phyloP scores from a whole-genome alignment of 2,888 invertebrate genomes.

The Papilio protenor region DNA sequence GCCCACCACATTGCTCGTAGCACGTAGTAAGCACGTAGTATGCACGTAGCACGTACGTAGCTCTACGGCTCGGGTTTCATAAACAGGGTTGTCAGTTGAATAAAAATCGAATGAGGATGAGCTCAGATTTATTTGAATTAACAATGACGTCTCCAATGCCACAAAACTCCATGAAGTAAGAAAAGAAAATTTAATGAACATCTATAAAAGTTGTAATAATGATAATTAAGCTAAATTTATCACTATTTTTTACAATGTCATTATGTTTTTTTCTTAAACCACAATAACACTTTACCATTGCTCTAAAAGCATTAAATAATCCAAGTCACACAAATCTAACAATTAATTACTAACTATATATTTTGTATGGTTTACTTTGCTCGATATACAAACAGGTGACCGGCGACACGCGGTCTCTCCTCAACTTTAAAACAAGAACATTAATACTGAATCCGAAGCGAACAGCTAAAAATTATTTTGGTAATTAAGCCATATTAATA shows the following conservation, averaged over 20 bases:
- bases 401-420: constrained; percentile 69
- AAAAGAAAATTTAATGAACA: constrained; percentile 83
- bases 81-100: constrained; percentile 64
- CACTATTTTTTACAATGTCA: constrained; percentile 85
- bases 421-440: constrained; percentile 69
- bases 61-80: neutral
- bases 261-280: constrained; percentile 82
- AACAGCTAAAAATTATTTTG: constrained; percentile 78
- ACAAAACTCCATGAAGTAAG: constrained; percentile 84
- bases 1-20: neutral
- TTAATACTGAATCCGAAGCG: constrained; percentile 82
- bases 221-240: constrained; percentile 84
- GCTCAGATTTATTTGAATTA: constrained; percentile 84
- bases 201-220: constrained; percentile 85
- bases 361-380: constrained; percentile 81
- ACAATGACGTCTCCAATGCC: constrained; percentile 84
- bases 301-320: constrained; percentile 84
- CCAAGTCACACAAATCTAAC: constrained; percentile 84
- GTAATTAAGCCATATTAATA: constrained; percentile 78
- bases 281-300: constrained; percentile 83
- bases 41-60: neutral
- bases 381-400: constrained; percentile 82
- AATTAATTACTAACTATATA: constrained; percentile 84
- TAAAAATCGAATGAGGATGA: constrained; percentile 82
- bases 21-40: neutral